Conservation (phyloP, 2,797 vertebrate species). For the Ctenopoma multispine region DNA sequence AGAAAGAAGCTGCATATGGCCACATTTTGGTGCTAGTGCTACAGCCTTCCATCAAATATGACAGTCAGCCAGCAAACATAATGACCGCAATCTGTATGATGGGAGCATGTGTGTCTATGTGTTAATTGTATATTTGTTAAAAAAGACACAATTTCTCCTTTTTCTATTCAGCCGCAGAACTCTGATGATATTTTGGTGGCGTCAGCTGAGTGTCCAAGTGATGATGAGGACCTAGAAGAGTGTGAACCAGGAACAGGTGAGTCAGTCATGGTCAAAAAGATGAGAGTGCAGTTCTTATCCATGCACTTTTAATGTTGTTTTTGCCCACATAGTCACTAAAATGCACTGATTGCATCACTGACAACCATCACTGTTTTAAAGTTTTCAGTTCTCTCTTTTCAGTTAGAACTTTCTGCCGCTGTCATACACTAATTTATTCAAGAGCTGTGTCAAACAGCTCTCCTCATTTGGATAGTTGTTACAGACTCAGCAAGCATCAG, state of each 20-base stretch:
- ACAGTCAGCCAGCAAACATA: slow-evolving; percentile 38
- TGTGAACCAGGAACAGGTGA: slow-evolving; percentile 97
- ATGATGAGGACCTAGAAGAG: slow-evolving; percentile 96
- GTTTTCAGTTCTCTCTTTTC: slow-evolving; percentile 9
- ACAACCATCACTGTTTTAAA: slow-evolving; percentile 21
- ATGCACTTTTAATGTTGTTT: neutral
- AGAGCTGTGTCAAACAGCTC: slow-evolving; percentile 24
- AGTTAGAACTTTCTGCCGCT: slow-evolving; percentile 21
- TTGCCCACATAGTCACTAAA: slow-evolving; percentile 14
- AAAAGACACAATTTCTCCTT: slow-evolving; percentile 19
- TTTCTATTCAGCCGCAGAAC: slow-evolving; percentile 84
- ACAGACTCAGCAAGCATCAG: slow-evolving; percentile 9
- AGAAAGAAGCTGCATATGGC: slow-evolving; percentile 48
- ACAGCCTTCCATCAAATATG: slow-evolving; percentile 49
- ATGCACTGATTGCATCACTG: neutral
- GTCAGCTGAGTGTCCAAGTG: slow-evolving; percentile 95
- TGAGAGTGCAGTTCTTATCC: slow-evolving; percentile 5
- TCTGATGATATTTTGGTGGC: slow-evolving; percentile 95
- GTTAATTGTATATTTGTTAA: slow-evolving; percentile 24
- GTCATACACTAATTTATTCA: slow-evolving; percentile 15
- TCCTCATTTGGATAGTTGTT: slow-evolving; percentile 39
- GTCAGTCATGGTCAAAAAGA: slow-evolving; percentile 62
- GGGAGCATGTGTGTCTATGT: slow-evolving; percentile 6
- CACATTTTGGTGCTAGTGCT: slow-evolving; percentile 49
- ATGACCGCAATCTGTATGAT: slow-evolving; percentile 20